Evolutionary conservation across 2,113 vertebrate genomes (phyloP).

Genomic region (Oncorhynchus kisutch): DNA sequence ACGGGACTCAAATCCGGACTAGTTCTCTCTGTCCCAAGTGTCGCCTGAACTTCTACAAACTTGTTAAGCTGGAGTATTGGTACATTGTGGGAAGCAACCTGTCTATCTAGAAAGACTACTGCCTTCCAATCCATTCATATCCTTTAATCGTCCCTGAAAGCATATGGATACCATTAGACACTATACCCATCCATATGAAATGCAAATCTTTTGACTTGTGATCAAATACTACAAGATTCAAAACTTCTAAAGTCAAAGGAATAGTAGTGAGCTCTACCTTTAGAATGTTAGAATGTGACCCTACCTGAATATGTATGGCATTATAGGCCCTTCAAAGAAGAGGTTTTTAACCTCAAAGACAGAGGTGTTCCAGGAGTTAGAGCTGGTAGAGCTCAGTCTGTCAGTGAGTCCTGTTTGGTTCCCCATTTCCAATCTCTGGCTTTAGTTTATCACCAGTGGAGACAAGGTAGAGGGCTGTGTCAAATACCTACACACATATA

Average conservation of each 20-base stretch:
- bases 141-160: background rate
- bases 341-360: slow-evolving; percentile 33
- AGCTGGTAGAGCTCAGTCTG: slow-evolving; percentile 35
- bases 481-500: too few relatives aligned
- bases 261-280: background rate
- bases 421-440: too few relatives aligned
- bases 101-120: too few relatives aligned
- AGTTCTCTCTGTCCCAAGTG: too few relatives aligned
- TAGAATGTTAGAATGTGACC: background rate
- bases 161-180: background rate
- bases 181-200: background rate
- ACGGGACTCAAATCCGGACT: too few relatives aligned
- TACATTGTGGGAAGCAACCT: too few relatives aligned
- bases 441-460: too few relatives aligned
- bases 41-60: too few relatives aligned
- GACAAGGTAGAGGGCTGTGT: too few relatives aligned
- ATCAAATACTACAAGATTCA: background rate
- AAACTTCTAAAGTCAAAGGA: background rate
- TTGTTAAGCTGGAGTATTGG: too few relatives aligned
- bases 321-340: slow-evolving; percentile 19
- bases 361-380: slow-evolving; percentile 16
- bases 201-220: background rate
- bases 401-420: slow-evolving; percentile 38
- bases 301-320: slow-evolving; percentile 26
- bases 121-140: too few relatives aligned